Conservation (phyloP, 2,888 invertebrate species). For the Tiphia femorata region DNA sequence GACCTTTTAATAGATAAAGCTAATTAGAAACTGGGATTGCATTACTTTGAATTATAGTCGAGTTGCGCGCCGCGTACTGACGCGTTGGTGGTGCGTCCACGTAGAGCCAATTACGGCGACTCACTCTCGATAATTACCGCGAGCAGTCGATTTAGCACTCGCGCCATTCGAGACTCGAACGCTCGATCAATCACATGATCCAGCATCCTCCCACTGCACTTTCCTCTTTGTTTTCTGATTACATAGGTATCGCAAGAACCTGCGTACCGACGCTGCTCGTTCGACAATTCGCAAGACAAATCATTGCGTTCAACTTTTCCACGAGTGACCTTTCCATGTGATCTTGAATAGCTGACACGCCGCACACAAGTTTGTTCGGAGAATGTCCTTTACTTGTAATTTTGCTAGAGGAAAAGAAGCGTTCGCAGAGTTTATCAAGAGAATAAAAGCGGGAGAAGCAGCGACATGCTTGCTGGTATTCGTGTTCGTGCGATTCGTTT, state of each 20-base stretch:
- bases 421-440: too few relatives aligned
- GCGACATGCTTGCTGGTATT: too few relatives aligned
- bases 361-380: too few relatives aligned
- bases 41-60: conserved; percentile 45
- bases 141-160: conserved; percentile 26
- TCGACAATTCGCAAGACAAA: too few relatives aligned
- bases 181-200: conserved; percentile 17
- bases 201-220: not conserved
- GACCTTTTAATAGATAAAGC: conserved; percentile 29
- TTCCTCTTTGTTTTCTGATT: not conserved
- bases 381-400: too few relatives aligned
- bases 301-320: too few relatives aligned
- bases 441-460: too few relatives aligned
- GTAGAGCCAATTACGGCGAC: conserved; percentile 45
- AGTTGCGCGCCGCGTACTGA: not conserved
- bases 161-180: conserved; percentile 34
- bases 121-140: conserved; percentile 45
- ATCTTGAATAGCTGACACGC: too few relatives aligned
- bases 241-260: not conserved
- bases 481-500: too few relatives aligned
- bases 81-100: conserved; percentile 25
- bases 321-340: too few relatives aligned
- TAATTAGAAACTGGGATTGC: conserved; percentile 43
- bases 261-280: not conserved
- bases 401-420: too few relatives aligned